Evolutionary conservation across 1,140 invertebrate species (phyloP).

Genomic region (honey bee (Apis mellifera)): DNA sequence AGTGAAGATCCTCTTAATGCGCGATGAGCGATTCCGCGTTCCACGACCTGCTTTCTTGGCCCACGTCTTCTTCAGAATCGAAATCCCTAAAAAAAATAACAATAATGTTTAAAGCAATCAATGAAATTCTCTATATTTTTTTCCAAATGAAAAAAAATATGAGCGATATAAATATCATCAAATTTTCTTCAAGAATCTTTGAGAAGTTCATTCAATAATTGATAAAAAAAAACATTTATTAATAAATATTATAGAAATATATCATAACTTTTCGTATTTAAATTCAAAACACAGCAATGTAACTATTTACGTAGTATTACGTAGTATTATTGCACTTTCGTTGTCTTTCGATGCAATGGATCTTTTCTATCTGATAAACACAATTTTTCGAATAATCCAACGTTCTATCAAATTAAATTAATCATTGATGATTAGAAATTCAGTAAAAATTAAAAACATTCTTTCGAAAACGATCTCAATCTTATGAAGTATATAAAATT

Average conservation of each 20-base stretch:
- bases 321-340: slow-evolving; percentile 23
- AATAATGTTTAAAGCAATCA: not conserved
- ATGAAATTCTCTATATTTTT: not conserved
- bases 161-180: no score
- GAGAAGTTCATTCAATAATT: no score
- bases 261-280: slow-evolving; percentile 21
- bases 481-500: not conserved
- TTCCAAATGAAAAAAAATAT: no score
- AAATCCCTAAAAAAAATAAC: not conserved
- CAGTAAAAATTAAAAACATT: not conserved
- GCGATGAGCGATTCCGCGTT: slow-evolving; percentile 65
- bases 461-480: not conserved
- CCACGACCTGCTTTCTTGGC: slow-evolving; percentile 19
- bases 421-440: not conserved
- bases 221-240: slow-evolving; percentile 16
- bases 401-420: no score
- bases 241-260: slow-evolving; percentile 21
- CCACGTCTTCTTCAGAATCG: not conserved
- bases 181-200: no score
- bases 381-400: not conserved
- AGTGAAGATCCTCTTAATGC: slow-evolving; percentile 66
- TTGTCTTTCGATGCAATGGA: slow-evolving; percentile 18
- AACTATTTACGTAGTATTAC: not conserved
- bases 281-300: not conserved
- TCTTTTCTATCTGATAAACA: slow-evolving; percentile 7